Evolutionary conservation across 2,888 invertebrate species (phyloP).

Genomic region (Apomyelois bistriatella): DNA sequence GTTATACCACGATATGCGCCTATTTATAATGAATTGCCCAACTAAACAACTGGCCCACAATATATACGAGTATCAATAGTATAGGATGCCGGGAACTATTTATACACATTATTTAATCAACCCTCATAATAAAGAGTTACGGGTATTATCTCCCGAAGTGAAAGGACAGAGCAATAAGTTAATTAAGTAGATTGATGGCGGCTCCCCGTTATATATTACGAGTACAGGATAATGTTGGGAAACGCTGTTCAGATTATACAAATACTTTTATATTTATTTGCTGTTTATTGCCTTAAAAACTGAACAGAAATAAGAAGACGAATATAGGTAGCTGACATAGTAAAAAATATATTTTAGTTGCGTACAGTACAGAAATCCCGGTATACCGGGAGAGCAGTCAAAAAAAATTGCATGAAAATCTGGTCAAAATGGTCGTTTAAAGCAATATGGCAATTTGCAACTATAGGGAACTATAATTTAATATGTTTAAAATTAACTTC

Average conservation of each 20-base stretch:
- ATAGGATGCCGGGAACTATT: not conserved
- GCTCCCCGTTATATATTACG: not conserved
- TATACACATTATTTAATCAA: not conserved
- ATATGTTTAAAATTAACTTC: too few species aligned
- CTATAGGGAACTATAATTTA: too few species aligned
- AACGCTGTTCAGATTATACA: not conserved
- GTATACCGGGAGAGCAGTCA: too few species aligned
- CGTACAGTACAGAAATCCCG: too few species aligned
- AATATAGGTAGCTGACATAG: too few species aligned
- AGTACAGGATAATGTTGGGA: not conserved
- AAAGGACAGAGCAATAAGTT: slow-evolving; percentile 1
- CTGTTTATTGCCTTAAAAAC: too few species aligned
- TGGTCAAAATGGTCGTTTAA: too few species aligned
- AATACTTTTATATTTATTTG: not conserved
- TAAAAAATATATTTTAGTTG: too few species aligned
- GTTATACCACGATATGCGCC: too few species aligned
- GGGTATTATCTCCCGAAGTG: not conserved
- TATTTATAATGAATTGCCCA: not conserved
- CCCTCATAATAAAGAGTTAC: not conserved
- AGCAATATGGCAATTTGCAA: too few species aligned
- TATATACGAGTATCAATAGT: not conserved
- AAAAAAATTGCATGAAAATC: too few species aligned
- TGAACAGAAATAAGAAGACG: too few species aligned
- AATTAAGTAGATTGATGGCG: slow-evolving; percentile 1
- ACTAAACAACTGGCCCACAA: not conserved